Percentiles rank a stretch among this genome's conserved stretches.
Evolutionary conservation across 2,113 vertebrate genomes (phyloP).

Genomic region (Acinonyx jubatus): DNA sequence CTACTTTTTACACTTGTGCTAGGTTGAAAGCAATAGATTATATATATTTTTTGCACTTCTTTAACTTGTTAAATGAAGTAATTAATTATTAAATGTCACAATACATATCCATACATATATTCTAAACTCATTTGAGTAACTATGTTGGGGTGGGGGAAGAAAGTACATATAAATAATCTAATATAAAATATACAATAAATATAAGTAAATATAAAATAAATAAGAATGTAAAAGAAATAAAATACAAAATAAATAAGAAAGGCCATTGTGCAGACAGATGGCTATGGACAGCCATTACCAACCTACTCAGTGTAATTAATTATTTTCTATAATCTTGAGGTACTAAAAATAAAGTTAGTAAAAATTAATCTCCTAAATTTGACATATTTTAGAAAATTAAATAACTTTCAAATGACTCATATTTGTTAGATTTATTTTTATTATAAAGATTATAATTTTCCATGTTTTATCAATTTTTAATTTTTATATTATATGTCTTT

Average conservation of each 20-base stretch:
- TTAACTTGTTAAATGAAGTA: not conserved
- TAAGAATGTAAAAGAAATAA: not conserved
- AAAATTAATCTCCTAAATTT: not conserved
- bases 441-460: not conserved
- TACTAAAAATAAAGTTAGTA: not conserved
- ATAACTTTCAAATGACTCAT: not conserved
- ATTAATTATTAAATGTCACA: not conserved
- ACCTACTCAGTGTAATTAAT: not conserved
- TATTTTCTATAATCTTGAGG: not conserved
- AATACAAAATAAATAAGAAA: not conserved
- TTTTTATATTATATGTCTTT: not conserved
- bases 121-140: not conserved
- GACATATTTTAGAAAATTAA: not conserved
- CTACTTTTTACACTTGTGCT: not conserved
- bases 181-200: not conserved
- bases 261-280: not conserved
- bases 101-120: not conserved
- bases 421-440: slow-evolving; percentile 1
- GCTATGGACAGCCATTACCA: not conserved
- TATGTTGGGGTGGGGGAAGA: not conserved
- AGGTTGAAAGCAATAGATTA: not conserved
- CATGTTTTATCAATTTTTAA: not conserved
- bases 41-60: not conserved
- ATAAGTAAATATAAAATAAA: not conserved
- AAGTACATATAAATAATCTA: not conserved